phyloP scores from a whole-genome alignment of 2,888 invertebrate species.

The Spialia ferax region DNA sequence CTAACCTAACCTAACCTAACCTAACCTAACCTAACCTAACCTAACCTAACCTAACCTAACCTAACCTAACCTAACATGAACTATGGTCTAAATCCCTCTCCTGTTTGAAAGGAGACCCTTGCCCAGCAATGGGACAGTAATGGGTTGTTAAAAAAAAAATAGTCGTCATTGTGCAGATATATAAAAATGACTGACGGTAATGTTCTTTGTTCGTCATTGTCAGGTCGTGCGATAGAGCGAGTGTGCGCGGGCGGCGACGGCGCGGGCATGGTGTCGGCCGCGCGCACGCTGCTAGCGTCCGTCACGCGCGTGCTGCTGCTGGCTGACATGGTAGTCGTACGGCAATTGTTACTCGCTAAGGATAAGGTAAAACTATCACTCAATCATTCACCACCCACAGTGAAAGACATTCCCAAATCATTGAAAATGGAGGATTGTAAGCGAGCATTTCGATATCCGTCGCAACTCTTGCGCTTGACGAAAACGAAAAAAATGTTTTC shows the following conservation, averaged over 20 bases:
- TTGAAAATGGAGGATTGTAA: conserved; percentile 33
- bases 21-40: too few relatives aligned
- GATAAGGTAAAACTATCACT: conserved; percentile 91
- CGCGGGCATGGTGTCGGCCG: conserved; percentile 95
- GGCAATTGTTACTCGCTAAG: conserved; percentile 97
- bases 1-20: too few relatives aligned
- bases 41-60: too few relatives aligned
- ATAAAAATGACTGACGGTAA: not conserved
- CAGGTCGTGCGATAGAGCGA: conserved; percentile 97
- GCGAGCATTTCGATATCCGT: conserved; percentile 32
- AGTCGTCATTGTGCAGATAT: too few relatives aligned
- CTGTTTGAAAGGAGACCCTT: too few relatives aligned
- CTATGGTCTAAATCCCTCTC: too few relatives aligned
- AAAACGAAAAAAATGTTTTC: not conserved
- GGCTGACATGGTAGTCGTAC: conserved; percentile 99
- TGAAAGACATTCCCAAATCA: conserved; percentile 33
- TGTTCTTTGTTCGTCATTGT: conserved; percentile 44
- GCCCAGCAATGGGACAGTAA: too few relatives aligned
- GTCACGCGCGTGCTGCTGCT: conserved; percentile 98
- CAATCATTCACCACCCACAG: conserved; percentile 39
- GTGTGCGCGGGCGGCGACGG: conserved; percentile 93
- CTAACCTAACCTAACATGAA: too few relatives aligned
- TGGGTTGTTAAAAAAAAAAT: too few relatives aligned
- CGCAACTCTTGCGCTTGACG: conserved; percentile 12
- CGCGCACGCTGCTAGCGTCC: conserved; percentile 96